phyloP scores from a whole-genome alignment of 1,140 invertebrate species.

The Achatina immaculata region DNA sequence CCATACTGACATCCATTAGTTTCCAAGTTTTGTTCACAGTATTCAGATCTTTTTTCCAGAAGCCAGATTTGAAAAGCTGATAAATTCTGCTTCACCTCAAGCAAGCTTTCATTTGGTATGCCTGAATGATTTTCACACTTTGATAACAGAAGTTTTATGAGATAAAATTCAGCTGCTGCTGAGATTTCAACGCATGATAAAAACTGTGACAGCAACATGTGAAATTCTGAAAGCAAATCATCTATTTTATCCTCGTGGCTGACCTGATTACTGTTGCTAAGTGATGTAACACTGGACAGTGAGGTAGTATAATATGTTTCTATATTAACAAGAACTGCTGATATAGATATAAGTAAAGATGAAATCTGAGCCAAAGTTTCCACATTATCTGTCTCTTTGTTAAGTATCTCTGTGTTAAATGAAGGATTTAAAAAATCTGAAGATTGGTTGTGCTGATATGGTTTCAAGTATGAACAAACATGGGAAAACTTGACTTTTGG shows the following conservation, averaged over 20 bases:
- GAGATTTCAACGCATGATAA: neutral
- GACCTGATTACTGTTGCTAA: too few relatives aligned
- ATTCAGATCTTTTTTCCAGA: neutral
- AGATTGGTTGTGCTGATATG: neutral
- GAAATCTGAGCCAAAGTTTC: neutral
- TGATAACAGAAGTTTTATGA: neutral
- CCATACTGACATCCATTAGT: neutral
- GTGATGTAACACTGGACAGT: neutral
- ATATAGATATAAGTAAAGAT: neutral
- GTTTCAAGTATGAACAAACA: neutral
- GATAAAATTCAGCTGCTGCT: neutral
- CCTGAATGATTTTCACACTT: neutral
- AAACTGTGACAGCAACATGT: neutral
- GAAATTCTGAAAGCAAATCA: neutral
- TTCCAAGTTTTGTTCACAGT: neutral
- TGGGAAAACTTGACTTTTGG: neutral
- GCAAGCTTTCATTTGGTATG: neutral
- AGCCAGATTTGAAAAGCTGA: conserved; percentile 13
- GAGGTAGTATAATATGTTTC: neutral
- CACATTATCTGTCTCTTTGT: neutral
- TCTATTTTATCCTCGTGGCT: neutral
- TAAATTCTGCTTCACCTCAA: neutral
- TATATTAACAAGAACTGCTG: neutral
- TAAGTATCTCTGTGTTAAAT: neutral
- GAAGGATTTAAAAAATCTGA: neutral